Base-by-base conservation (phyloP, 2,888 invertebrate genomes). In the Trimorus sp. region DNA sequence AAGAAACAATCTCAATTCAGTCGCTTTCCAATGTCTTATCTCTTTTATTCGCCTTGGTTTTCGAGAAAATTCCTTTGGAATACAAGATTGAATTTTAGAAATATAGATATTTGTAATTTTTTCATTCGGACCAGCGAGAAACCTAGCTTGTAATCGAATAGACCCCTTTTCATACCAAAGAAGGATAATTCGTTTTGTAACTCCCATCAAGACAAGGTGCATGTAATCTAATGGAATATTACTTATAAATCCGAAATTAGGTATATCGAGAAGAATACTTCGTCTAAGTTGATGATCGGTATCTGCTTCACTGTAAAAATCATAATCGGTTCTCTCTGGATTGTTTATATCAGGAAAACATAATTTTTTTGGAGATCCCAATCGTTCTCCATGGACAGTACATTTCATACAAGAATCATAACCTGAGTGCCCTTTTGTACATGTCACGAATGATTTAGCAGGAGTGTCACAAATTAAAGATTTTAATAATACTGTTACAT, bases 161-260 rank as follows among this genome's bases (percentile, higher is more conserved):
- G n/a, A n/a, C n/a, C n/a, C n/a, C n/a, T n/a, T n/a, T n/a, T n/a
- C n/a, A 16, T 26, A 26, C 53, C 12, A 14, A 3, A 53, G 53
- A 1, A 14, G 9, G 1, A 53, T 26, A 1, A 53, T 4, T 7
- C 16, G 8, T 7, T 16, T 56, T 9, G 37, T 56, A 37, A 37
- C 37, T 56, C 37, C 56, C 0, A 37, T 7, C 3, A 56, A 12
- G 0, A 56, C 37, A 4, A 60, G 37, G 12, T 66, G 66, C 53
- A 66, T 66, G 12, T 66, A 66, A n/a, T 66, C 66, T 6, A 66
- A 12, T 1, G 66, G 66, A 66, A 66, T 66, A 16, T 16, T 66
- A 9, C 16, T 40, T 7, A 66, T 16, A 8, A 66, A 66, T 0
- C 66, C 66, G 53, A 53, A 66, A 0, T 11, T 9, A 11, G 66